Conservation (phyloP, 2,113 vertebrate genomes). For the Chamaetylas fuelleborni region DNA sequence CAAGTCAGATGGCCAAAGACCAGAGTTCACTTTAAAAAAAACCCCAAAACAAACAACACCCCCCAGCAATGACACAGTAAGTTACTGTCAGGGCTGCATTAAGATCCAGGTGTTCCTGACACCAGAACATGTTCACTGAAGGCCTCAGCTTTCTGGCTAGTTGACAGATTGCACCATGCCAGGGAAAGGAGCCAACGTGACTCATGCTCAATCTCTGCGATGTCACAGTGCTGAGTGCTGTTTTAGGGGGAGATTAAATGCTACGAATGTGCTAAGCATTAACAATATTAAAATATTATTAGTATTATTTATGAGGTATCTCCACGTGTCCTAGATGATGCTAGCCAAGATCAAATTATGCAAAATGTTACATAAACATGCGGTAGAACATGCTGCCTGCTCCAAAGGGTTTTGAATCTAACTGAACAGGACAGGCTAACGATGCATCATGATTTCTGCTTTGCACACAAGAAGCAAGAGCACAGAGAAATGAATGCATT, state of each 20-base stretch:
- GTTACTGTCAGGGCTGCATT: neutral
- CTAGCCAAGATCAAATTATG: constrained; percentile 13
- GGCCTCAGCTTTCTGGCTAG: constrained; percentile 7
- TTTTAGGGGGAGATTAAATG: neutral
- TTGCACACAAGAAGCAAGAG: neutral
- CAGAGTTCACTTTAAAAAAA: neutral
- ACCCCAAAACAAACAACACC: neutral
- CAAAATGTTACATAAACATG: constrained; percentile 53
- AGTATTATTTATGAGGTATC: constrained; percentile 49
- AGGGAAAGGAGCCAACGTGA: constrained; percentile 56
- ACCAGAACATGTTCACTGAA: neutral
- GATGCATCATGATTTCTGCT: neutral
- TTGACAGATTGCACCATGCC: constrained; percentile 26
- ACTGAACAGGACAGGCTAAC: constrained; percentile 38
- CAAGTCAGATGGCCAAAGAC: neutral
- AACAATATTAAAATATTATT: constrained; percentile 60
- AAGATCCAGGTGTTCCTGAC: constrained; percentile 21
- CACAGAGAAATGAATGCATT: neutral
- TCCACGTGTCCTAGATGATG: constrained; percentile 7
- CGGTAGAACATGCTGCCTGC: neutral
- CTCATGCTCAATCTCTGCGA: neutral
- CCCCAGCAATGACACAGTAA: neutral
- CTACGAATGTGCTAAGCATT: constrained; percentile 9
- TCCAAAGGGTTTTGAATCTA: constrained; percentile 16
- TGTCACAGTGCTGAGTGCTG: neutral